These are phyloP conservation scores for Myzus persicae DNA, from an alignment of 1,140 invertebrate genomes.

Conservation along the genomic window DNA sequence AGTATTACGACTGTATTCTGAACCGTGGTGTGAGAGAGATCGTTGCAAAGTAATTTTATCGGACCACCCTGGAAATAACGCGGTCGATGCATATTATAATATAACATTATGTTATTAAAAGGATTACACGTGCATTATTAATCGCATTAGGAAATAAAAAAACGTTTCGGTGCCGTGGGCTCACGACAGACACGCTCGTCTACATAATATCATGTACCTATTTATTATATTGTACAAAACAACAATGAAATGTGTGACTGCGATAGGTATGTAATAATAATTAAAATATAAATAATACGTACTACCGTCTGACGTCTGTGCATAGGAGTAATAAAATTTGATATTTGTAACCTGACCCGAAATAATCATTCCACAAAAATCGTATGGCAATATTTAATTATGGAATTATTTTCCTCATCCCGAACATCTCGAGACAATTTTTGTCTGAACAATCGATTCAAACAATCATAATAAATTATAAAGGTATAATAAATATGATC, in stretches of 20 bases:
- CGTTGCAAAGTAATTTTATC: neutral
- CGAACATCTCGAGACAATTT: neutral
- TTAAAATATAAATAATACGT: neutral
- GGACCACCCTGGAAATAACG: neutral
- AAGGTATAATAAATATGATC: neutral
- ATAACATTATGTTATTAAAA: slow-evolving; percentile 1
- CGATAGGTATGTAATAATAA: neutral
- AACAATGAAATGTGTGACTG: neutral
- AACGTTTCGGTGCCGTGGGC: neutral
- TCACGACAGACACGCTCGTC: neutral
- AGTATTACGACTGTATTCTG: too few species aligned
- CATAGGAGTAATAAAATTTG: neutral
- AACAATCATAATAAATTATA: neutral
- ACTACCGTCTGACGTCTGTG: neutral
- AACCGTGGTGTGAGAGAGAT: neutral
- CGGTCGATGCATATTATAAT: neutral
- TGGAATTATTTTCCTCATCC: neutral
- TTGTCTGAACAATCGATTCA: neutral
- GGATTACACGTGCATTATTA: neutral
- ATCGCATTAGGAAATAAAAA: neutral
- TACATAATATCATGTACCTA: neutral
- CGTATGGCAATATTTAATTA: neutral
- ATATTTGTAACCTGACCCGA: neutral
- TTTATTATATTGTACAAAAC: neutral
- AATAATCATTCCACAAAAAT: neutral